Percentiles rank a stretch among this genome's conserved stretches.
phyloP scores from a whole-genome alignment of 2,113 vertebrate species.

The Pseudopodoces humilis region DNA sequence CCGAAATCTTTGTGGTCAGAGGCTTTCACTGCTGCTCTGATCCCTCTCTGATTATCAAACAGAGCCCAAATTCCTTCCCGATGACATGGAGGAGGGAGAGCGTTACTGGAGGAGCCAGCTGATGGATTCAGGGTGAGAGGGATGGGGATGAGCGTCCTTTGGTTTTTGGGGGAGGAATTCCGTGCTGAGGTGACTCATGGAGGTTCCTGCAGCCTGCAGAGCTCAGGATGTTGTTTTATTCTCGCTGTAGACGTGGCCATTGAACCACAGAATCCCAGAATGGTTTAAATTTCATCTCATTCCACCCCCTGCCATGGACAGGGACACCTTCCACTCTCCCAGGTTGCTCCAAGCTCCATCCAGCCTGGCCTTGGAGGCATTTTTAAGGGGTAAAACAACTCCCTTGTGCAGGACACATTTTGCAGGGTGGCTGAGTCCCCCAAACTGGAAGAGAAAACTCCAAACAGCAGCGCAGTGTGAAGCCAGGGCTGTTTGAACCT shows the following conservation, averaged over 20 bases:
- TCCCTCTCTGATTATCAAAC: background rate
- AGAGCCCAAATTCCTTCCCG: conserved; percentile 37
- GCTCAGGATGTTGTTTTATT: background rate
- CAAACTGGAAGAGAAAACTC: background rate
- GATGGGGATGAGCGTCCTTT: fast-evolving
- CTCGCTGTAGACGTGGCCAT: fast-evolving
- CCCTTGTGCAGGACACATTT: background rate
- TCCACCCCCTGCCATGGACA: background rate
- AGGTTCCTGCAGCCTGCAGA: background rate
- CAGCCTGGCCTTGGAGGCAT: background rate
- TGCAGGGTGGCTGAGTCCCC: background rate
- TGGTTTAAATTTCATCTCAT: background rate
- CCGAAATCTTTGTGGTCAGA: background rate
- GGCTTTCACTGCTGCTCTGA: background rate
- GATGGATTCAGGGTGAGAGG: background rate
- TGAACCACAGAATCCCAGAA: background rate
- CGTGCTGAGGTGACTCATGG: background rate
- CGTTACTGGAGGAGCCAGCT: background rate
- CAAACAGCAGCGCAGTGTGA: background rate
- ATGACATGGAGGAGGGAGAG: background rate
- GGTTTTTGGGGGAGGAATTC: background rate
- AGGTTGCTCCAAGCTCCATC: background rate
- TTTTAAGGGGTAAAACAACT: background rate
- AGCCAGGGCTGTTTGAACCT: background rate
- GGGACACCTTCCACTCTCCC: fast-evolving